Percentiles rank a stretch among this genome's conserved stretches.
phyloP scores from a whole-genome alignment of 2,888 invertebrate species.

The Alviniconcha strummeri region DNA sequence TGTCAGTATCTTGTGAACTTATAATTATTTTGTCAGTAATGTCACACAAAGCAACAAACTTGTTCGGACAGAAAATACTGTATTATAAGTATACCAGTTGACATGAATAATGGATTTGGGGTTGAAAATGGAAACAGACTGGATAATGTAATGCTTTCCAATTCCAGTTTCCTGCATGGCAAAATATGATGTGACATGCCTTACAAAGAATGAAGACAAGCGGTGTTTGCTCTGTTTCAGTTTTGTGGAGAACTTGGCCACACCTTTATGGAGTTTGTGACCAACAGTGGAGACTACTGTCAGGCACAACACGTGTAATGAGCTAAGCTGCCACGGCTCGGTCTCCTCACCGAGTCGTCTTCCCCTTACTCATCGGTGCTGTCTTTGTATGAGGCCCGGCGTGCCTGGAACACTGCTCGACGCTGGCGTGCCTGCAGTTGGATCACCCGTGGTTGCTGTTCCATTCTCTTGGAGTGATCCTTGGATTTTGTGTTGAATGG shows the following conservation, averaged over 20 bases:
- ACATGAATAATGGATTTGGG: too few species aligned
- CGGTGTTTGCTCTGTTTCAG: constrained; percentile 47
- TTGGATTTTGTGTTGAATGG: constrained; percentile 1
- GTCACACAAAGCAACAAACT: too few species aligned
- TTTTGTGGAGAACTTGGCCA: constrained; percentile 70
- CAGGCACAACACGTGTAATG: constrained; percentile 91
- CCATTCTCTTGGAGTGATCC: not conserved
- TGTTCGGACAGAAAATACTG: too few species aligned
- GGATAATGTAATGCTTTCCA: too few species aligned
- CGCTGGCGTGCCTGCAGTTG: not conserved
- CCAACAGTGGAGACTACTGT: constrained; percentile 98
- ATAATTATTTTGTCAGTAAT: too few species aligned
- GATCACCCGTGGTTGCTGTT: not conserved
- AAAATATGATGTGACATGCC: too few species aligned
- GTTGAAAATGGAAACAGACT: too few species aligned
- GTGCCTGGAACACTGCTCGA: not conserved
- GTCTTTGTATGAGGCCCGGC: constrained; percentile 14
- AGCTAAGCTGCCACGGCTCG: constrained; percentile 20
- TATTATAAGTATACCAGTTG: too few species aligned
- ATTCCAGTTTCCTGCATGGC: too few species aligned
- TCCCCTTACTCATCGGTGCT: constrained; percentile 27
- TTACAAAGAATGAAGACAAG: too few species aligned
- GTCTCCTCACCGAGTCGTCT: constrained; percentile 18
- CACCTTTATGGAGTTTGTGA: constrained; percentile 84
- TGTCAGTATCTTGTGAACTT: too few species aligned